Evolutionary conservation across 2,113 vertebrate species (phyloP).

Genomic region (Elachura formosa): DNA sequence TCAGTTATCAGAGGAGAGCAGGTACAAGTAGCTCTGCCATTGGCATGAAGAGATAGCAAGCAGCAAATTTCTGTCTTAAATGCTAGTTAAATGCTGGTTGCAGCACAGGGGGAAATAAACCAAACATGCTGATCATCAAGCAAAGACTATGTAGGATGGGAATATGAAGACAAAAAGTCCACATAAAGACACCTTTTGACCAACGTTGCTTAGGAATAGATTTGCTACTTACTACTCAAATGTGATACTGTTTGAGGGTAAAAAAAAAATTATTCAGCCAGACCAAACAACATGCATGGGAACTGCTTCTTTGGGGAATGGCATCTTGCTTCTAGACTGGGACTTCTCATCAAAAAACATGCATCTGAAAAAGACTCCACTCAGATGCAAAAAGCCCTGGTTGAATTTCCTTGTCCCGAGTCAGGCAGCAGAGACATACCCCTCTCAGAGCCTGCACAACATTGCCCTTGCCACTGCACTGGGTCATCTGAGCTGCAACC

Average conservation of each 20-base stretch:
- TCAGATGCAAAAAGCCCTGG: not conserved
- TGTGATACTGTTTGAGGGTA: not conserved
- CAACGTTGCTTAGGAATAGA: not conserved
- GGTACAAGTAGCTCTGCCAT: not conserved
- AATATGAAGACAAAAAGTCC: not conserved
- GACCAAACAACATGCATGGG: not conserved
- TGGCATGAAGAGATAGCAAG: not conserved
- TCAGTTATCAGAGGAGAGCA: not conserved
- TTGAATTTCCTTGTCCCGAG: not conserved
- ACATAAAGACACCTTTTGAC: rapidly evolving
- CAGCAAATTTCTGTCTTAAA: not conserved
- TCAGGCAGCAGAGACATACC: not conserved
- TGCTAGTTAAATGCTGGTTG: too few relatives aligned
- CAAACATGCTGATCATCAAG: not conserved
- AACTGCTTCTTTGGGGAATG: not conserved
- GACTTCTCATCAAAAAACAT: not conserved
- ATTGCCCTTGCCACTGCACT: not conserved
- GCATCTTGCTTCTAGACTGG: not conserved
- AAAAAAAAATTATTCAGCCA: not conserved
- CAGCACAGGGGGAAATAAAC: not conserved
- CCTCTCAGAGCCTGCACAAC: not conserved
- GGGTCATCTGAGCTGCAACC: not conserved
- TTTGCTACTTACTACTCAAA: not conserved
- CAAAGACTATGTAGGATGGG: not conserved
- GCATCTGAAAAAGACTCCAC: not conserved